A percentile compares a stretch with the other conserved stretches of the same genome.
Conservation (phyloP, 2,797 vertebrate species). For the Gymnocypris eckloni region DNA sequence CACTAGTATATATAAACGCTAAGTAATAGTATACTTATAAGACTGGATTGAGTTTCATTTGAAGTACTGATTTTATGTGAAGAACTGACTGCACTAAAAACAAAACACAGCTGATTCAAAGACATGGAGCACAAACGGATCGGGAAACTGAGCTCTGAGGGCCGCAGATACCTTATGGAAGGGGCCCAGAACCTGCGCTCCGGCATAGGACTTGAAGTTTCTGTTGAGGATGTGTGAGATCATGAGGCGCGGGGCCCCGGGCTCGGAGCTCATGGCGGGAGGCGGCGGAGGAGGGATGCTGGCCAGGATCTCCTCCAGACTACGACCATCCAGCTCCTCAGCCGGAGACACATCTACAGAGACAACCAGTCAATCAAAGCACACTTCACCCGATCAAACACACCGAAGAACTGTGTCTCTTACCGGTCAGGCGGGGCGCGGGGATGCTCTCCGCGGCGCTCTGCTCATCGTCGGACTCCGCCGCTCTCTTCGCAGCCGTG, state of each 20-base stretch:
- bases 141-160: neutral
- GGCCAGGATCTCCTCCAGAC: slow-evolving; percentile 97
- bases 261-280: slow-evolving; percentile 97
- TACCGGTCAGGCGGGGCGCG: no score
- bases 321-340: slow-evolving; percentile 86
- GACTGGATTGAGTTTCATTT: neutral
- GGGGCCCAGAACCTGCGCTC: slow-evolving; percentile 92
- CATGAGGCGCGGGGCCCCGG: slow-evolving; percentile 97
- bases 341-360: slow-evolving; percentile 76
- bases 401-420: no score
- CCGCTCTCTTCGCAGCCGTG: slow-evolving; percentile 81
- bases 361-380: slow-evolving; percentile 27
- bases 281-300: slow-evolving; percentile 96
- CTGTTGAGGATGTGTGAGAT: slow-evolving; percentile 98
- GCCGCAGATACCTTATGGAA: slow-evolving; percentile 88
- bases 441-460: slow-evolving; percentile 59
- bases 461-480: slow-evolving; percentile 80
- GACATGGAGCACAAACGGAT: neutral
- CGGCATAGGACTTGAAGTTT: slow-evolving; percentile 98
- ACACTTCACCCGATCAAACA: neutral
- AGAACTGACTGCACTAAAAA: neutral
- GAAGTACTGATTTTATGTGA: neutral
- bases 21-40: neutral
- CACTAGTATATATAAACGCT: neutral
- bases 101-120: neutral